phyloP scores from a whole-genome alignment of 1,140 invertebrate species.

The Halotydeus destructor region DNA sequence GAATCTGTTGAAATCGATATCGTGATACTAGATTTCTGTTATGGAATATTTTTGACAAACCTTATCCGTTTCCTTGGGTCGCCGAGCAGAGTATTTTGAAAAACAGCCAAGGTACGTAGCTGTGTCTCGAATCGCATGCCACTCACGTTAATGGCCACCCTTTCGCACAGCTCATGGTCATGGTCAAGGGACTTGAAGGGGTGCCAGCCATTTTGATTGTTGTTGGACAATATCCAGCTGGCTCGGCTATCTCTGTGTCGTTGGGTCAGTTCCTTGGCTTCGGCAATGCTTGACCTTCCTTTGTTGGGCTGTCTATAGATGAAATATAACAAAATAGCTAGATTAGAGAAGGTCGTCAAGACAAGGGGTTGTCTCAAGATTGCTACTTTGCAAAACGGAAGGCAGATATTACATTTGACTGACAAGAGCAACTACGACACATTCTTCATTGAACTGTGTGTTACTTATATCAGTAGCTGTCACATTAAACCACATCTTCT shows the following conservation, averaged over 20 bases:
- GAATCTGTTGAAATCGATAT: slow-evolving; percentile 31
- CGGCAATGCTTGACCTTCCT: neutral
- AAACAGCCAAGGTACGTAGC: slow-evolving; percentile 89
- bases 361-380: too few relatives aligned
- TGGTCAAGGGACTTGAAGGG: slow-evolving; percentile 88
- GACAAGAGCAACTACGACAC: too few relatives aligned
- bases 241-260: too few relatives aligned
- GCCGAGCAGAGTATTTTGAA: slow-evolving; percentile 91
- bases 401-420: too few relatives aligned
- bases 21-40: neutral
- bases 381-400: too few relatives aligned
- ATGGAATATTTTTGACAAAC: too few relatives aligned
- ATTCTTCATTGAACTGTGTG: too few relatives aligned
- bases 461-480: too few relatives aligned
- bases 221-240: too few relatives aligned
- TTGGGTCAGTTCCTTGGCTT: neutral
- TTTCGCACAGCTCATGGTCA: slow-evolving; percentile 90
- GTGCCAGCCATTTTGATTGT: slow-evolving; percentile 29
- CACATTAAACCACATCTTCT: too few relatives aligned
- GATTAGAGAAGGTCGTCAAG: too few relatives aligned
- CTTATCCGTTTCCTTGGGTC: slow-evolving; percentile 18
- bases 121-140: slow-evolving; percentile 96
- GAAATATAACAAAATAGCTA: too few relatives aligned
- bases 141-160: slow-evolving; percentile 95
- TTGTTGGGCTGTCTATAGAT: neutral